These are phyloP conservation scores for Diprion similis DNA, from an alignment of 1,140 invertebrate genomes.

Conservation along the genomic window DNA sequence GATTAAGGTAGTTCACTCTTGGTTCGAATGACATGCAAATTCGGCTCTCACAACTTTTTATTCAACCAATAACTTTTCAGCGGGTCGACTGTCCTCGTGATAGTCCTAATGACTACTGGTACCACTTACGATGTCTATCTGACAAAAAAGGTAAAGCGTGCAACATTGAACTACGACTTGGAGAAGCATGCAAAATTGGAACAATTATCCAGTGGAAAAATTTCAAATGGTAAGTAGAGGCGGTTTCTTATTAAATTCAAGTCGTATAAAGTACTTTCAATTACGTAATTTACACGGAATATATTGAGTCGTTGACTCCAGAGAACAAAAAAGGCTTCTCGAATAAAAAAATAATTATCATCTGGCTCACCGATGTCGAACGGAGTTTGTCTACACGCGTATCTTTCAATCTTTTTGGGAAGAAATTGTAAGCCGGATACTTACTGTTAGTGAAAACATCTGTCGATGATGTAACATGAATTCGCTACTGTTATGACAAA, in stretches of 20 bases:
- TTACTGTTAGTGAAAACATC: not conserved
- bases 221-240: not conserved
- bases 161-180: slow-evolving; percentile 46
- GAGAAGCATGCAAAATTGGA: slow-evolving; percentile 56
- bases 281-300: too few relatives aligned
- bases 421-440: not conserved
- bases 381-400: not conserved
- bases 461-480: not conserved
- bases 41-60: not conserved
- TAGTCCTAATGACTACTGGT: slow-evolving; percentile 66
- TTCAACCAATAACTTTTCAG: slow-evolving; percentile 53
- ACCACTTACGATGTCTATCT: slow-evolving; percentile 56
- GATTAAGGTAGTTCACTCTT: too few relatives aligned
- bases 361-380: not conserved
- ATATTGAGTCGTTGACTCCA: too few relatives aligned
- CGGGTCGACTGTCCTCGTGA: slow-evolving; percentile 64
- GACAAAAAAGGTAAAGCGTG: slow-evolving; percentile 37
- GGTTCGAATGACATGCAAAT: not conserved
- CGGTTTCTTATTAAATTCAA: too few relatives aligned
- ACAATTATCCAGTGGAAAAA: slow-evolving; percentile 39
- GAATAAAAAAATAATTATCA: too few relatives aligned
- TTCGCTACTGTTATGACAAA: not conserved
- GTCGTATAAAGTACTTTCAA: too few relatives aligned
- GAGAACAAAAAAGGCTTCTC: too few relatives aligned
- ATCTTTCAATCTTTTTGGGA: not conserved